phyloP scores from a whole-genome alignment of 2,888 invertebrate species.

The Sepioteuthis lessoniana region DNA sequence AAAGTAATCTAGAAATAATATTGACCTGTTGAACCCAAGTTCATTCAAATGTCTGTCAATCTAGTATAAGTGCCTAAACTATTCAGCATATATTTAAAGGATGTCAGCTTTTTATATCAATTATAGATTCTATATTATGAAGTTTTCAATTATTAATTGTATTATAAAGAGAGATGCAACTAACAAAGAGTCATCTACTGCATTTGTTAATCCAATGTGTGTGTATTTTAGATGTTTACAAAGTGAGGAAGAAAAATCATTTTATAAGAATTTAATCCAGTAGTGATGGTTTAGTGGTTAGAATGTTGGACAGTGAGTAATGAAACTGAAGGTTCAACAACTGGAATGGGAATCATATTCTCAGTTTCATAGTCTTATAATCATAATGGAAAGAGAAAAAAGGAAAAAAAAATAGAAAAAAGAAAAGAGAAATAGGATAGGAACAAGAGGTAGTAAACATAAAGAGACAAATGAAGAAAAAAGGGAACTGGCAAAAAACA shows the following conservation, averaged over 20 bases:
- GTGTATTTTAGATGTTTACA: neutral
- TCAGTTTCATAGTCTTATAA: neutral
- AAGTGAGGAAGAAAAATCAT: neutral
- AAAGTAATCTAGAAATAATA: neutral
- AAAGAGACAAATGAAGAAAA: no score
- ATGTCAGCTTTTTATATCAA: neutral
- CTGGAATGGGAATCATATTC: neutral
- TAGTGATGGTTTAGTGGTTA: neutral
- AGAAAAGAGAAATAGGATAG: neutral
- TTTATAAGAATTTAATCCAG: neutral
- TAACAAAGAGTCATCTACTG: neutral
- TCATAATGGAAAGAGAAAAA: neutral
- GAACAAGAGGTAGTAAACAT: neutral
- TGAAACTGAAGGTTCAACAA: neutral
- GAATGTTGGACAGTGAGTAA: neutral
- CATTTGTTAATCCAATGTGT: neutral
- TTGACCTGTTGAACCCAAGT: neutral
- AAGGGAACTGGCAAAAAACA: no score
- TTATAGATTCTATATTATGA: neutral
- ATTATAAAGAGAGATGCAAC: neutral
- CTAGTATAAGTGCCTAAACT: neutral
- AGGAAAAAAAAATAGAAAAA: no score
- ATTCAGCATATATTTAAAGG: neutral
- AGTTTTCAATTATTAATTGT: neutral
- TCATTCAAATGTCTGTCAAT: neutral